Conservation (phyloP, 1,140 invertebrate species). For the Drosophila ercepeae region DNA sequence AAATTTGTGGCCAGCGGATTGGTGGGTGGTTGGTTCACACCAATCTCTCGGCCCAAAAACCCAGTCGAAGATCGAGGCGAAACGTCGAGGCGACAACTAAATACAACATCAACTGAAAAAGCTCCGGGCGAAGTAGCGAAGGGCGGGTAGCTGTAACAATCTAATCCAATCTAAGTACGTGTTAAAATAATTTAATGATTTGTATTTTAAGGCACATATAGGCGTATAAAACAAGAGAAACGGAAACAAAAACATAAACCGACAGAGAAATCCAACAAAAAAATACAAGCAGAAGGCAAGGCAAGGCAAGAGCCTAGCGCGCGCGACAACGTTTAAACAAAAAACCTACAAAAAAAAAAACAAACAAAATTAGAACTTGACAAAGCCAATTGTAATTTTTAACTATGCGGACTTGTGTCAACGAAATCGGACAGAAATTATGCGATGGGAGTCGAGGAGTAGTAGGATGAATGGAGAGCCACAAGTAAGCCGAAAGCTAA, state of each 20-base stretch:
- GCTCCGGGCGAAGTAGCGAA: constrained; percentile 71
- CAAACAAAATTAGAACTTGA: constrained; percentile 60
- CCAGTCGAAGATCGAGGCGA: constrained; percentile 50
- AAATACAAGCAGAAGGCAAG: constrained; percentile 30
- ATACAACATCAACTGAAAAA: constrained; percentile 44
- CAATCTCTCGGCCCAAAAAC: constrained; percentile 3
- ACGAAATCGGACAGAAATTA: constrained; percentile 27
- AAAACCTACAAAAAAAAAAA: constrained; percentile 1
- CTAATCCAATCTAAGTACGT: constrained; percentile 81
- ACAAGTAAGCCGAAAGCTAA: constrained; percentile 57
- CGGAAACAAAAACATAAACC: constrained; percentile 56
- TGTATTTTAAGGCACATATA: constrained; percentile 75
- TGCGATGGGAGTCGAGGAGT: constrained; percentile 7
- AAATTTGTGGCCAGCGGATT: neutral
- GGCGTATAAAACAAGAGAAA: constrained; percentile 66
- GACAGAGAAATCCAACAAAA: constrained; percentile 37
- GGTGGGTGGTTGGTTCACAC: constrained; percentile 19
- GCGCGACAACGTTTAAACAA: neutral
- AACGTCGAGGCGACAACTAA: constrained; percentile 56
- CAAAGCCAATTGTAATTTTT: constrained; percentile 69
- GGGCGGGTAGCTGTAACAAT: constrained; percentile 82
- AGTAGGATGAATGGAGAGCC: constrained; percentile 29
- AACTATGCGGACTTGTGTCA: constrained; percentile 52
- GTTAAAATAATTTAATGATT: constrained; percentile 82
- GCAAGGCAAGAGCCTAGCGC: constrained; percentile 1